These are phyloP conservation scores for Leptopilina syphax DNA, from an alignment of 2,888 invertebrate species.

Conservation along the genomic window DNA sequence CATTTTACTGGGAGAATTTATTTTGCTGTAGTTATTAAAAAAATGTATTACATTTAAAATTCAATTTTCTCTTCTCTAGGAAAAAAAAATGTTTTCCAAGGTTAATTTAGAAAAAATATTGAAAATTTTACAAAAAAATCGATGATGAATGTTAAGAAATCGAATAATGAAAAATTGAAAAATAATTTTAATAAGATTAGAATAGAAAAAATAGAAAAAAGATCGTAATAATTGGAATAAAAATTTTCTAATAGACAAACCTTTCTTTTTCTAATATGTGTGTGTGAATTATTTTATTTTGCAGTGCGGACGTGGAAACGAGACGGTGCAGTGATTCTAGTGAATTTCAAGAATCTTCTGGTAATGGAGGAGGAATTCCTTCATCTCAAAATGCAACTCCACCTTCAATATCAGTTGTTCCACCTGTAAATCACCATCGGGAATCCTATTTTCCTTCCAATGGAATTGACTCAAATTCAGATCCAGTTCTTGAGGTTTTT, in stretches of 20 bases:
- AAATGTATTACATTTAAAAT: no score
- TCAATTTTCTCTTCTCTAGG: no score
- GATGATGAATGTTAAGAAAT: no score
- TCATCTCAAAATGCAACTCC: constrained; percentile 52
- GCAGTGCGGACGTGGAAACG: constrained; percentile 60
- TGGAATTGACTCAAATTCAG: constrained; percentile 55
- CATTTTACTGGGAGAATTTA: no score
- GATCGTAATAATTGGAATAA: background rate
- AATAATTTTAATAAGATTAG: no score
- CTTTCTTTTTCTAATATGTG: background rate
- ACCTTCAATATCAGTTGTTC: constrained; percentile 59
- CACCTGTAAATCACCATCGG: constrained; percentile 60
- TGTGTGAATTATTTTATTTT: constrained; percentile 45
- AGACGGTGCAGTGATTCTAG: constrained; percentile 60
- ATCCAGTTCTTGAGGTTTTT: constrained; percentile 65
- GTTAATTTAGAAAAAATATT: no score
- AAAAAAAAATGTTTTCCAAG: no score
- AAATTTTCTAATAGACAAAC: background rate
- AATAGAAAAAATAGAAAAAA: no score
- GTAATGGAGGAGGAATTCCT: constrained; percentile 42
- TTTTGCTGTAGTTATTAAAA: no score
- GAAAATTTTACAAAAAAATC: no score
- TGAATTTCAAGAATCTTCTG: constrained; percentile 59
- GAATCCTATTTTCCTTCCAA: constrained; percentile 59
- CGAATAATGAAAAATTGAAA: no score